Conservation (phyloP, 2,888 invertebrate species). For the Flexamia atlantica region DNA sequence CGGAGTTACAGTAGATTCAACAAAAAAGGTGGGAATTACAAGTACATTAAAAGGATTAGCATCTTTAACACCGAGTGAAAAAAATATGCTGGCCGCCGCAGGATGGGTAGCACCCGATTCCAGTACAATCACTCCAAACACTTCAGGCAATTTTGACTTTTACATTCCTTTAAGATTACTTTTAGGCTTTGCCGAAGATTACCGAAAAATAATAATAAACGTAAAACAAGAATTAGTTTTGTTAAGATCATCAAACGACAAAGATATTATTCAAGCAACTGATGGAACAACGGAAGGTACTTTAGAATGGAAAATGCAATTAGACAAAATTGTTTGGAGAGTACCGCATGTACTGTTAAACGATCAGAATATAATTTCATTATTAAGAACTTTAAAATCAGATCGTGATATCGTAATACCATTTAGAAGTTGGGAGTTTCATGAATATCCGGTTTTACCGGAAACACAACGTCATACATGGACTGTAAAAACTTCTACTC, state of each 20-base stretch:
- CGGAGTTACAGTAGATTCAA: conserved; percentile 61
- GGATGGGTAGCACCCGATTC: conserved; percentile 24
- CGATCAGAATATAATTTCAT: conserved; percentile 70
- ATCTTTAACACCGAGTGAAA: conserved; percentile 39
- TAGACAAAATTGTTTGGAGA: conserved; percentile 69
- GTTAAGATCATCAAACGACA: conserved; percentile 70
- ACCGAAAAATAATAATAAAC: conserved; percentile 73
- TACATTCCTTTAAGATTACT: conserved; percentile 72
- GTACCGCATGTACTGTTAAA: conserved; percentile 66
- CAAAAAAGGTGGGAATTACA: conserved; percentile 56
- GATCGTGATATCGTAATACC: conserved; percentile 65
- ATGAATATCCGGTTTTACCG: conserved; percentile 73
- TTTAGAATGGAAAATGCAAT: conserved; percentile 62
- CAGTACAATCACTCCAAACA: conserved; percentile 57
- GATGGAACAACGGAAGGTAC: conserved; percentile 56
- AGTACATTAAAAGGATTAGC: conserved; percentile 61
- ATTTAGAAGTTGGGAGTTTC: conserved; percentile 73
- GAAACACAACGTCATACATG: conserved; percentile 71
- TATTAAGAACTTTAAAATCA: conserved; percentile 65
- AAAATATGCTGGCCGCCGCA: neutral
- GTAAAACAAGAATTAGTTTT: conserved; percentile 73
- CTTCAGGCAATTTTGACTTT: conserved; percentile 69
- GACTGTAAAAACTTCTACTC: conserved; percentile 71
- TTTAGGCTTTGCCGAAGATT: conserved; percentile 73
- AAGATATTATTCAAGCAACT: conserved; percentile 69